Percentiles rank a stretch among this genome's conserved stretches.
Conservation (phyloP, 2,888 invertebrate species). For the Rhopalosiphum nymphaeae region DNA sequence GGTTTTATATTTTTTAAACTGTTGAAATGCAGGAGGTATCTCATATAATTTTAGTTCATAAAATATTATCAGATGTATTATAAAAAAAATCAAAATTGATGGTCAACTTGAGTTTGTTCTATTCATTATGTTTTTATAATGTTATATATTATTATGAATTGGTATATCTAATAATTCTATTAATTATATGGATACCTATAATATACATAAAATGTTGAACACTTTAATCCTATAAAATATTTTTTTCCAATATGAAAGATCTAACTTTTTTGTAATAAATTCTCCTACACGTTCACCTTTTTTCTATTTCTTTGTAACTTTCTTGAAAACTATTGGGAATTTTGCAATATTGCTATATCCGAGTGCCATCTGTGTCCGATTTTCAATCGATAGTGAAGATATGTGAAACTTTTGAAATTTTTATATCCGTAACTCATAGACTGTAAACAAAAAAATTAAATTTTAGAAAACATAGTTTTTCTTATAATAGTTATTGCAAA, state of each 20-base stretch:
- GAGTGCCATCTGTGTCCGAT: background rate
- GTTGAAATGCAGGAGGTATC: background rate
- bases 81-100: background rate
- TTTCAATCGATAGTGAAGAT: background rate
- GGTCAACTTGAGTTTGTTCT: background rate
- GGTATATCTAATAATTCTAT: background rate
- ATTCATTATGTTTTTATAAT: background rate
- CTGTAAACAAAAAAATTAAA: background rate
- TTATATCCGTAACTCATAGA: background rate
- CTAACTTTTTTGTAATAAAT: background rate
- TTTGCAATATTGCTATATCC: background rate
- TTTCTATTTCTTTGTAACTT: background rate
- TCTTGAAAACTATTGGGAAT: conserved; percentile 3
- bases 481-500: background rate
- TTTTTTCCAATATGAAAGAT: background rate
- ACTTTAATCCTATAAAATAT: background rate
- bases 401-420: background rate
- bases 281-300: background rate
- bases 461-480: background rate
- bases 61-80: background rate
- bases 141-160: background rate
- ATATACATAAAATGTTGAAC: background rate
- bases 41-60: background rate
- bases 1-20: background rate
- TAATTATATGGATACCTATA: background rate